Conservation (phyloP, 1,140 invertebrate species). For the Carcinoscorpius rotundicauda region DNA sequence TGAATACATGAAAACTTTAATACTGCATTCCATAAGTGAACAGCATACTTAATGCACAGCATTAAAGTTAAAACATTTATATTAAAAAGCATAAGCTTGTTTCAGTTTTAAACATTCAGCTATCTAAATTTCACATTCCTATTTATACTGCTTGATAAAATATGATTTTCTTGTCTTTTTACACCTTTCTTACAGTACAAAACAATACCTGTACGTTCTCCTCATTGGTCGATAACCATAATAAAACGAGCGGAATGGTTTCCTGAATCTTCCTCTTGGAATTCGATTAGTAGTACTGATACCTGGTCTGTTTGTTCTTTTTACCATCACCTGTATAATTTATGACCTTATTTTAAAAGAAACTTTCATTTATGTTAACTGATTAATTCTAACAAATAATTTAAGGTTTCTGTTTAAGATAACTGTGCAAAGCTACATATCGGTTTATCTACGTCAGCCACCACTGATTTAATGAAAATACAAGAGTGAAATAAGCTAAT, state of each 20-base stretch:
- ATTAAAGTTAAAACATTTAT: no score
- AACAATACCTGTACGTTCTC: constrained; percentile 36
- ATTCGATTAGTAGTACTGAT: constrained; percentile 87
- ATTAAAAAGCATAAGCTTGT: no score
- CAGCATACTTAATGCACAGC: no score
- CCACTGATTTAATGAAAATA: neutral
- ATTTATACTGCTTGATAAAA: no score
- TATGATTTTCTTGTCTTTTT: no score
- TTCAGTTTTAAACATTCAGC: no score
- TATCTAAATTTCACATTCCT: no score
- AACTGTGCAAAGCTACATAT: neutral
- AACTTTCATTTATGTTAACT: neutral
- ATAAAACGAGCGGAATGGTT: constrained; percentile 39
- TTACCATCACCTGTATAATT: constrained; percentile 66
- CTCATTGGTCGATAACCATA: constrained; percentile 53
- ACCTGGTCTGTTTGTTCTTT: constrained; percentile 94
- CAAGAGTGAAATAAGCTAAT: neutral
- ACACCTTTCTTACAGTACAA: no score
- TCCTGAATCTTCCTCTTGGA: constrained; percentile 49
- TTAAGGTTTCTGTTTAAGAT: neutral
- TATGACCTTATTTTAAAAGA: neutral
- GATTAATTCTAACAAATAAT: neutral
- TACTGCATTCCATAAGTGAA: no score
- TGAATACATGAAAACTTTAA: no score
- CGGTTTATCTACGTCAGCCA: neutral